Evolutionary conservation across 2,113 vertebrate species (phyloP).

Genomic region (Ochotona princeps): DNA sequence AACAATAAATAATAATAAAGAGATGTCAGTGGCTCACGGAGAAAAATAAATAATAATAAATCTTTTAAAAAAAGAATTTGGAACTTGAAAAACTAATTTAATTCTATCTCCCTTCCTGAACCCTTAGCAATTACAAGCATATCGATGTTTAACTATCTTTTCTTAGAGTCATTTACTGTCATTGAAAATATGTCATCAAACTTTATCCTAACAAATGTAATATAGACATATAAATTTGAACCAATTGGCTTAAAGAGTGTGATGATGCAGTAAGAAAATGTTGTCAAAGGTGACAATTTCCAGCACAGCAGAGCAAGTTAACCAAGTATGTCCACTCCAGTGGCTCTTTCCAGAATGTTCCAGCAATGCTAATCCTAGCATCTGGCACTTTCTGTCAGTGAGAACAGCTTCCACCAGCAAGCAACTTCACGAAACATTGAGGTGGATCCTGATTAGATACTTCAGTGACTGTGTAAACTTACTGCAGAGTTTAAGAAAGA

Average conservation of each 20-base stretch:
- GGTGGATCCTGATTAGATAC: not conserved
- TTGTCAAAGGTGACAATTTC: conserved; percentile 50
- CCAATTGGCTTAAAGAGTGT: conserved; percentile 62
- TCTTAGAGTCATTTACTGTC: conserved; percentile 52
- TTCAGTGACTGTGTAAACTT: not conserved
- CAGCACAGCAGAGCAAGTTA: conserved; percentile 16
- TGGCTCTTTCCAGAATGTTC: not conserved
- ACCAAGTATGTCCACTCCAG: not conserved
- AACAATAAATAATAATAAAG: too few species aligned
- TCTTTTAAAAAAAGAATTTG: not conserved
- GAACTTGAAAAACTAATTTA: not conserved
- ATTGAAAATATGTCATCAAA: conserved; percentile 35
- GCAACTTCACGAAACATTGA: conserved; percentile 14
- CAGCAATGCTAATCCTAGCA: conserved; percentile 21
- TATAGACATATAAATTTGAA: conserved; percentile 60
- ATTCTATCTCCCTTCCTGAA: not conserved
- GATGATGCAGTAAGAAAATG: conserved; percentile 46
- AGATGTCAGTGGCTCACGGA: too few species aligned
- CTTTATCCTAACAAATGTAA: conserved; percentile 35
- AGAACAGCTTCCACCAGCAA: conserved; percentile 52
- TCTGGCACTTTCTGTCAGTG: conserved; percentile 69
- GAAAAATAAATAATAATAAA: too few species aligned
- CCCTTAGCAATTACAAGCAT: not conserved
- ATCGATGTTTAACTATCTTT: conserved; percentile 63
- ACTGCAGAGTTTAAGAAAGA: not conserved